phyloP scores from a whole-genome alignment of 2,113 vertebrate species.

The Echinops telfairi region DNA sequence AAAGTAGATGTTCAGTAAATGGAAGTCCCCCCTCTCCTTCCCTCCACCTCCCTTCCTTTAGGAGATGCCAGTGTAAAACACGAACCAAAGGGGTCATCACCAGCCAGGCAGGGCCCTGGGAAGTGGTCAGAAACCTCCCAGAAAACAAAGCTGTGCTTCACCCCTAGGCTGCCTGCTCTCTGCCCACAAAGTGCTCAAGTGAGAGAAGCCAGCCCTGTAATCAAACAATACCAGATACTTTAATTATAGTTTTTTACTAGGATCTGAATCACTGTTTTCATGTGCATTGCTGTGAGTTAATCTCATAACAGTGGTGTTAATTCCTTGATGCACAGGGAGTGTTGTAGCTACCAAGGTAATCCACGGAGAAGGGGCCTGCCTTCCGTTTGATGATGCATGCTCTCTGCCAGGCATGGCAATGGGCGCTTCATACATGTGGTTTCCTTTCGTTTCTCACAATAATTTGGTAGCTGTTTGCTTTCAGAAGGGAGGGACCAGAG shows the following conservation, averaged over 20 bases:
- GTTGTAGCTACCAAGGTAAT: slow-evolving; percentile 59
- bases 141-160: slow-evolving; percentile 56
- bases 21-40: not conserved
- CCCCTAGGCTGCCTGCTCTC: slow-evolving; percentile 71
- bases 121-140: slow-evolving; percentile 71
- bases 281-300: slow-evolving; percentile 80
- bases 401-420: slow-evolving; percentile 46
- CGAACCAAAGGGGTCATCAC: not conserved
- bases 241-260: slow-evolving; percentile 79
- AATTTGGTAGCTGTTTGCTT: slow-evolving; percentile 29
- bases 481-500: slow-evolving; percentile 29
- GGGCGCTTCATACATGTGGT: slow-evolving; percentile 23
- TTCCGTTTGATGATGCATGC: slow-evolving; percentile 59
- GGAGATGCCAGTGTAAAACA: not conserved
- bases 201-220: slow-evolving; percentile 78
- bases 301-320: slow-evolving; percentile 80
- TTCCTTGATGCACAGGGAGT: slow-evolving; percentile 74
- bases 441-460: slow-evolving; percentile 20
- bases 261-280: slow-evolving; percentile 80
- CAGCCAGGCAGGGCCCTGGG: not conserved
- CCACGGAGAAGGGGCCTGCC: slow-evolving; percentile 55
- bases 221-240: slow-evolving; percentile 82
- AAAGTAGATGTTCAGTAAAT: slow-evolving; percentile 42
- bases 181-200: slow-evolving; percentile 79
- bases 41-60: too few relatives aligned